Base-by-base conservation (phyloP, 2,888 invertebrate genomes). In the Fissipunctia ypsillon region DNA sequence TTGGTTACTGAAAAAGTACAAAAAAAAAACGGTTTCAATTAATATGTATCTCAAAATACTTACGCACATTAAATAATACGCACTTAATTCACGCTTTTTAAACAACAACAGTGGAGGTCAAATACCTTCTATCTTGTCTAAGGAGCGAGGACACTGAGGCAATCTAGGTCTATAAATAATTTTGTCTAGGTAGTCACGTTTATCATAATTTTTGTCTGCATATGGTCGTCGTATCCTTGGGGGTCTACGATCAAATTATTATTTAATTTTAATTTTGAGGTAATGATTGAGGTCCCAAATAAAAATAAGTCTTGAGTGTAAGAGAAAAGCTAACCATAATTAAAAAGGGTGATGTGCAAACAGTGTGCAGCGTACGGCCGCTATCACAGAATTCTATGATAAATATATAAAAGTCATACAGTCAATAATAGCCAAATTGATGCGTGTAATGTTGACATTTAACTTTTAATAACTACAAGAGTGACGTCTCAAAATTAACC, bases 141-240 rank as follows among this genome's bases (percentile, higher is more conserved):
- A 19, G 52, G 22, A 45, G 25, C 60, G 69, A 76, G 61, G 69
- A 16, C 10, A 7, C 50, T 28, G n/a, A 28, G 22, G 25, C 45
- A 60, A 67, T 54, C 52, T 41, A 56, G 60, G 22, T 41, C 45
- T 25, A 61, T 68, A 43, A 22, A 77, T 54, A 35, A 35, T n/a
- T 4, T 41, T 31, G 16, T 60, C 76, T 65, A 76, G 52, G 41
- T 48, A 56, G n/a, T 52, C 57, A 74, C 50, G 76, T 5, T 9
- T 59, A 67, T 28, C 59, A 54, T 68, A 45, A 10, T 52, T 43
- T 60, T 54, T 60, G 19, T 25, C 31, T 52, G n/a, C 31, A 54
- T 43, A 50, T 57, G 19, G 41, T 50, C 10, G 41, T 50, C 10
- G n/a, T 76, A 45, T 38, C 64, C 64, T 76, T 73, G 75, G 52